These are phyloP conservation scores for Pseudococcus longispinus DNA, from an alignment of 2,888 invertebrate species.

Conservation along the genomic window DNA sequence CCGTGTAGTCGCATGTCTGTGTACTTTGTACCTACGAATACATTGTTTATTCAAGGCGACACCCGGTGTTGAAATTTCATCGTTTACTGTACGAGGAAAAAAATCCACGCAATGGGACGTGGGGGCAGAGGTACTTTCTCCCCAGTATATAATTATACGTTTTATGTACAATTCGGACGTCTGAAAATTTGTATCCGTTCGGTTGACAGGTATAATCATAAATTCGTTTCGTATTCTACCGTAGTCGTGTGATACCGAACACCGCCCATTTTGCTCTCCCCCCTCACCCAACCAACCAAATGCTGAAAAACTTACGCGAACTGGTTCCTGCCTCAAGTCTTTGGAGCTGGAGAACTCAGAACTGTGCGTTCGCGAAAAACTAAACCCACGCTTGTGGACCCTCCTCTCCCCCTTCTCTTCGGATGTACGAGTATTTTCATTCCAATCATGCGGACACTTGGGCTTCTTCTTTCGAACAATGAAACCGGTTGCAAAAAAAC, in stretches of 20 bases:
- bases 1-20: background rate
- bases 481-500: constrained; percentile 17
- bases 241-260: background rate
- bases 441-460: background rate
- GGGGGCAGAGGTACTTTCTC: background rate
- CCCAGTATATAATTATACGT: background rate
- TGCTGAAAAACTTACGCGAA: background rate
- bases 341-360: too few species aligned
- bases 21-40: background rate
- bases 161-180: background rate
- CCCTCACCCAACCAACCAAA: background rate
- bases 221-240: background rate
- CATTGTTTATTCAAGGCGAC: background rate
- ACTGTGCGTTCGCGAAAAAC: background rate
- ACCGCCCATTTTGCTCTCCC: background rate
- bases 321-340: background rate
- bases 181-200: background rate
- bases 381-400: background rate
- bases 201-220: constrained; percentile 34
- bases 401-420: background rate
- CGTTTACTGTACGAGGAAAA: background rate
- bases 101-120: background rate
- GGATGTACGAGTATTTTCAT: background rate
- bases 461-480: background rate
- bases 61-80: background rate